Conservation (phyloP, 92 coral and sea anemone species). For the Desmophyllum pertusum region DNA sequence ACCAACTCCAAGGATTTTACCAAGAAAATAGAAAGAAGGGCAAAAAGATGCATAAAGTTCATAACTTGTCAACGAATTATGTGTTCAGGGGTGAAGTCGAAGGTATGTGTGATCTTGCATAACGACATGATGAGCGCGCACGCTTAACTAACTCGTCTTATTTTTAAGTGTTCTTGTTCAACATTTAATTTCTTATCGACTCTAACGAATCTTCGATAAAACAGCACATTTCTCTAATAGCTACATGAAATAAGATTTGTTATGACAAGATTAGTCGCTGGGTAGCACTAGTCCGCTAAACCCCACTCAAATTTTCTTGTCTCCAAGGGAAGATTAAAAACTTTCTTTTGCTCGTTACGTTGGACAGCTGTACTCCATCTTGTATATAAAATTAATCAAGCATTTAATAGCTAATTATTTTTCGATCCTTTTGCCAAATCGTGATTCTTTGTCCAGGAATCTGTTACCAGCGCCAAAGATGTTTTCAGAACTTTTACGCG, state of each 20-base stretch:
- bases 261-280: not conserved
- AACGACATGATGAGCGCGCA: not conserved
- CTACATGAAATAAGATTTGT: not conserved
- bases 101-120: slow-evolving; percentile 10
- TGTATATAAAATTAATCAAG: not conserved
- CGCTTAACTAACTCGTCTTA: not conserved
- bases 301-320: not conserved
- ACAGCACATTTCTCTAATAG: not conserved
- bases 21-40: not conserved
- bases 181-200: not conserved
- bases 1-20: not conserved
- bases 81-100: slow-evolving; percentile 60
- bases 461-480: not conserved
- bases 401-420: not conserved
- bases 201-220: not conserved
- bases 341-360: not conserved
- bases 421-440: not conserved
- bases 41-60: slow-evolving; percentile 62
- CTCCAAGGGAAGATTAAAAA: not conserved
- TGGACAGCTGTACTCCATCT: not conserved
- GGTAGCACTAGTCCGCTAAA: not conserved
- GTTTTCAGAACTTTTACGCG: not conserved
- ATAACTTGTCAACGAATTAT: slow-evolving; percentile 40
- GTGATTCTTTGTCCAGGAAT: not conserved
- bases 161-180: not conserved